phyloP scores from a whole-genome alignment of 2,888 invertebrate genomes.

The Caenorhabditis wallacei region DNA sequence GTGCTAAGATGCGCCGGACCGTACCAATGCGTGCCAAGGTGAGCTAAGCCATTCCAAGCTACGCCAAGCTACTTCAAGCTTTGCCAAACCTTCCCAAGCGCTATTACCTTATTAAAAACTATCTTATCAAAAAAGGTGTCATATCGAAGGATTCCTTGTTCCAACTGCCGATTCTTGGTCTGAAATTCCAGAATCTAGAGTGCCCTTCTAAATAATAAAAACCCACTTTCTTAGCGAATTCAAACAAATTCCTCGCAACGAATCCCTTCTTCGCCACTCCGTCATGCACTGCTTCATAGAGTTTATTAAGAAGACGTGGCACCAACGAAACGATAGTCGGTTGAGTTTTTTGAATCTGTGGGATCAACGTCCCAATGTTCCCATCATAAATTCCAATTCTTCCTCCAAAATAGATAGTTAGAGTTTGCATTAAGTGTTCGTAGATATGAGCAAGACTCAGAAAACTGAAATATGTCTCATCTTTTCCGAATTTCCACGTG shows the following conservation, averaged over 20 bases:
- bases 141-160: constrained; percentile 73
- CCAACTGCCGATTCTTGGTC: constrained; percentile 66
- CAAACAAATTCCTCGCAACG: constrained; percentile 63
- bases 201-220: too few species aligned
- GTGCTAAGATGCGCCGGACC: too few species aligned
- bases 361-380: constrained; percentile 89
- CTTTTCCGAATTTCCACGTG: constrained; percentile 83
- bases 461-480: constrained; percentile 89
- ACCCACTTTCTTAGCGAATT: constrained; percentile 66
- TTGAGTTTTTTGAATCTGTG: constrained; percentile 91
- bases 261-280: constrained; percentile 65
- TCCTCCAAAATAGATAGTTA: constrained; percentile 87
- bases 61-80: too few species aligned
- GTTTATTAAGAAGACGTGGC: constrained; percentile 93
- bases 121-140: constrained; percentile 83
- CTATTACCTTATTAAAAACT: constrained; percentile 82
- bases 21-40: too few species aligned
- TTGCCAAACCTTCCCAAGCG: too few species aligned
- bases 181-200: constrained; percentile 22
- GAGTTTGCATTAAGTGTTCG: constrained; percentile 87
- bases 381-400: constrained; percentile 95
- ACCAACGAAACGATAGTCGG: constrained; percentile 97
- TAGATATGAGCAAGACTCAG: constrained; percentile 97
- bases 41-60: too few species aligned
- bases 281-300: constrained; percentile 89